Evolutionary conservation across 2,888 invertebrate genomes (phyloP), one percentile per base, ranked within the genome.

Genomic region (Carabus problematicus): DNA sequence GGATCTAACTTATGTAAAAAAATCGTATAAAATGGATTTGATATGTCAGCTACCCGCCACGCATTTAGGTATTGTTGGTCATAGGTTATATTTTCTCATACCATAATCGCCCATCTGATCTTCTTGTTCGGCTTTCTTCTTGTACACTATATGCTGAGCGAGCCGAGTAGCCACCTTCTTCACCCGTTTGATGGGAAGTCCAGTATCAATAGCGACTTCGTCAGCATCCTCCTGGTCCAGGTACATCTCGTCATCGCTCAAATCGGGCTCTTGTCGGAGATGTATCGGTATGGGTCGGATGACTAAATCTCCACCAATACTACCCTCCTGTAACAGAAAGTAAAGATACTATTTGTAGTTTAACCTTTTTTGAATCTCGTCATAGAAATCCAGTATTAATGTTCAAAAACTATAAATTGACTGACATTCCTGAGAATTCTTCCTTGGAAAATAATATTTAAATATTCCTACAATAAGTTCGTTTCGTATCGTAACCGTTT

Each of bases 221-320:
- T 87, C 83, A 77, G 87, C 88, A 75, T 87, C 88, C 74, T 86
- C 85, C 2, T 87, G 86, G 77, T 91, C 89, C 80, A 91, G 82
- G 80, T 90, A 91, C 85, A 89, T 87, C 80, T 91, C 90, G 77
- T 91, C 91, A 77, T 91, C 90, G 71, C 56, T 68, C 47, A 72
- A 18, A 54, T 77, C 79, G 18, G 74, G 72, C 8, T 74, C 69
- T 39, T 72, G 70, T 41, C 79, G 85, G 76, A 94, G 85, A 71
- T 91, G 87, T 75, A 89, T 84, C 56, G 95, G 95, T 72, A 95
- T 84, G 71, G 96, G 95, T 76, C 92, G 88, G 79, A 97, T 93
- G 75, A 96, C 92, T 79, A 95, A 83, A 77, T 94, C 91, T 81
- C 92, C 89, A 72, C 96, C 96, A 74, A 97, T 94, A 75, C 94